Conservation (phyloP, 1,140 invertebrate species). For the Campoletis sonorensis region DNA sequence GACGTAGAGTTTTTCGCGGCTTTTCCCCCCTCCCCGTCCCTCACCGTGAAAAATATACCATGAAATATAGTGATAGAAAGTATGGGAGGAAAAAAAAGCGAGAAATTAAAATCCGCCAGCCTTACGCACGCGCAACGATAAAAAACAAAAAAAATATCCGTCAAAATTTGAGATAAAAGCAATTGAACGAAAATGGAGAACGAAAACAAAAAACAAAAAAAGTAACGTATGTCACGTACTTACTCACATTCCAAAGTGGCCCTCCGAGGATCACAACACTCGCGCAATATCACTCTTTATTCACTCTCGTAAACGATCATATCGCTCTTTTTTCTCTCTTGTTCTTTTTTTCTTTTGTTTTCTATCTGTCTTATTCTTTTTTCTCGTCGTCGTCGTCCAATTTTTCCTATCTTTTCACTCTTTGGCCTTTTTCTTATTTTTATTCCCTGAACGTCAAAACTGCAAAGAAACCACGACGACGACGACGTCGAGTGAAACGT, state of each 20-base stretch:
- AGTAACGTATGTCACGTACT: slow-evolving; percentile 45
- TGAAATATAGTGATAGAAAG: background rate
- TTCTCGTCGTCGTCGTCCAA: too few relatives aligned
- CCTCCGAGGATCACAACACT: slow-evolving; percentile 46
- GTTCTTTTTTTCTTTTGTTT: slow-evolving; percentile 22
- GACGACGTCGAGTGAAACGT: background rate
- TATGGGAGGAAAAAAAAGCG: slow-evolving; percentile 27
- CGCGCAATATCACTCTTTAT: slow-evolving; percentile 45
- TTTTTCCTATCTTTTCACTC: background rate
- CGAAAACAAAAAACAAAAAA: slow-evolving; percentile 8
- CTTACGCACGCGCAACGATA: background rate
- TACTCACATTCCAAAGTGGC: slow-evolving; percentile 59
- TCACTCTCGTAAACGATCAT: slow-evolving; percentile 39
- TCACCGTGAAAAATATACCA: slow-evolving; percentile 33
- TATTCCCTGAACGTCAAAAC: slow-evolving; percentile 22
- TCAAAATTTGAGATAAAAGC: background rate
- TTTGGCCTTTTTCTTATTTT: slow-evolving; percentile 1
- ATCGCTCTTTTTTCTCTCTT: slow-evolving; percentile 44
- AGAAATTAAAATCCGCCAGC: background rate
- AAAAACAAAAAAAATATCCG: background rate
- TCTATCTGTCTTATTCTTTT: background rate
- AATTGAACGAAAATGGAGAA: background rate
- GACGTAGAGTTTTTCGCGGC: slow-evolving; percentile 73
- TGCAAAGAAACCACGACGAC: background rate
- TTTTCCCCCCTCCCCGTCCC: slow-evolving; percentile 55